Evolutionary conservation across 2,888 invertebrate genomes (phyloP).

Genomic region (Eristalis tenax): DNA sequence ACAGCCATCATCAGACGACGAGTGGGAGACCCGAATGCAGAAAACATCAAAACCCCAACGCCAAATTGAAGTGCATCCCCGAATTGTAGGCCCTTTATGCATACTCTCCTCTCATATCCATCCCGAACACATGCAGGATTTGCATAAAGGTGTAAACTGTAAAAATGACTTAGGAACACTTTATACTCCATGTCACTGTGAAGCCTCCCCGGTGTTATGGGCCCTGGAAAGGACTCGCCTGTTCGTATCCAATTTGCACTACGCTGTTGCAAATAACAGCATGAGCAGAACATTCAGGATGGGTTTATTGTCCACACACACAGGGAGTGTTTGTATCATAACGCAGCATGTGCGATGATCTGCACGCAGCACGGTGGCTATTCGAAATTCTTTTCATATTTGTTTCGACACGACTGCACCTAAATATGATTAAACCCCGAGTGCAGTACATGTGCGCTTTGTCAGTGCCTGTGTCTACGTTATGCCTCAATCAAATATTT

Average conservation of each 20-base stretch:
- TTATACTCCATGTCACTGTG: slow-evolving; percentile 60
- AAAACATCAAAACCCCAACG: slow-evolving; percentile 66
- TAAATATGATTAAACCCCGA: slow-evolving; percentile 54
- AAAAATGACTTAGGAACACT: slow-evolving; percentile 73
- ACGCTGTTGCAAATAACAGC: slow-evolving; percentile 53
- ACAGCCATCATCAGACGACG: slow-evolving; percentile 59
- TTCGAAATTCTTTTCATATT: slow-evolving; percentile 51
- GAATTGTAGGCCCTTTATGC: slow-evolving; percentile 55
- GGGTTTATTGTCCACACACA: slow-evolving; percentile 62
- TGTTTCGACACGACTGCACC: slow-evolving; percentile 61
- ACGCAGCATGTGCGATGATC: slow-evolving; percentile 71
- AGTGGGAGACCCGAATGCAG: slow-evolving; percentile 60
- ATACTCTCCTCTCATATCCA: slow-evolving; percentile 10
- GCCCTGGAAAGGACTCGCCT: slow-evolving; percentile 33
- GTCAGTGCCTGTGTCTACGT: slow-evolving; percentile 27
- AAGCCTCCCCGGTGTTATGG: slow-evolving; percentile 46
- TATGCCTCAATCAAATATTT: slow-evolving; percentile 38
- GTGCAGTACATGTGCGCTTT: slow-evolving; percentile 26
- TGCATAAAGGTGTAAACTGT: slow-evolving; percentile 79
- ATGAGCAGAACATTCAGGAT: slow-evolving; percentile 47
- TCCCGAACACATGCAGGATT: slow-evolving; percentile 74
- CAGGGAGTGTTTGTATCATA: slow-evolving; percentile 66
- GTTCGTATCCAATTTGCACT: slow-evolving; percentile 66
- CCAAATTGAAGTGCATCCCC: slow-evolving; percentile 67
- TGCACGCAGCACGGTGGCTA: slow-evolving; percentile 68